Evolutionary conservation across 2,797 vertebrate species (phyloP).

Genomic region (Myiotriccus ornatus): DNA sequence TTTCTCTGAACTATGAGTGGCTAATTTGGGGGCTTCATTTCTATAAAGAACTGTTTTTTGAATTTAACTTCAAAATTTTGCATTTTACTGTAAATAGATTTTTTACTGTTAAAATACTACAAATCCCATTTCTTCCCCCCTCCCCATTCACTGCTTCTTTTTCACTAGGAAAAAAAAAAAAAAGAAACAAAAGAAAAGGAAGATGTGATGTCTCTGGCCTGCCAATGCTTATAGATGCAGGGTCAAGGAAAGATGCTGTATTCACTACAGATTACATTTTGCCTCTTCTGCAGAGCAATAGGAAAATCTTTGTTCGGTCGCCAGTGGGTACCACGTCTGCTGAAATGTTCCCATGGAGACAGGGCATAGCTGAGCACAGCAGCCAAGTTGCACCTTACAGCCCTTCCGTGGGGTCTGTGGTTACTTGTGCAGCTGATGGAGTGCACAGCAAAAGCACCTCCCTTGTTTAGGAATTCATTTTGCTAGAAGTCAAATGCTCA

Average conservation of each 20-base stretch:
- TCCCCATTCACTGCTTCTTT: not conserved
- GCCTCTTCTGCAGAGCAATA: not conserved
- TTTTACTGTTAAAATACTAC: not conserved
- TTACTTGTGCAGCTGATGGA: not conserved
- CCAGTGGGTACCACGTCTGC: not conserved
- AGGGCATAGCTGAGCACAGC: not conserved
- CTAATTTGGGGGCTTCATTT: not conserved
- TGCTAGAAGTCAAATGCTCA: not conserved
- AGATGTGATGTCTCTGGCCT: not conserved
- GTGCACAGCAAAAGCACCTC: not conserved
- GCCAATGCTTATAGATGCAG: not conserved
- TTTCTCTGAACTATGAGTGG: not conserved
- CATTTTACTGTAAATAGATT: not conserved
- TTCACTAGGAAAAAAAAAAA: not conserved
- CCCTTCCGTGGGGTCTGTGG: not conserved
- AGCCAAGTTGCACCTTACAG: not conserved
- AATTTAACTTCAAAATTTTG: not conserved
- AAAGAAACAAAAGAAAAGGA: not conserved
- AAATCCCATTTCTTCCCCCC: not conserved
- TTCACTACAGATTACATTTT: not conserved
- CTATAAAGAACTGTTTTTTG: not conserved
- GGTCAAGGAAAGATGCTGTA: not conserved
- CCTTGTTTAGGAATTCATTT: not conserved
- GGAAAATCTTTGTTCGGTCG: not conserved
- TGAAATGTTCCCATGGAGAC: conserved; percentile 70